Base-by-base conservation (phyloP, 2,888 invertebrate genomes). In the Ophion ventricosus region DNA sequence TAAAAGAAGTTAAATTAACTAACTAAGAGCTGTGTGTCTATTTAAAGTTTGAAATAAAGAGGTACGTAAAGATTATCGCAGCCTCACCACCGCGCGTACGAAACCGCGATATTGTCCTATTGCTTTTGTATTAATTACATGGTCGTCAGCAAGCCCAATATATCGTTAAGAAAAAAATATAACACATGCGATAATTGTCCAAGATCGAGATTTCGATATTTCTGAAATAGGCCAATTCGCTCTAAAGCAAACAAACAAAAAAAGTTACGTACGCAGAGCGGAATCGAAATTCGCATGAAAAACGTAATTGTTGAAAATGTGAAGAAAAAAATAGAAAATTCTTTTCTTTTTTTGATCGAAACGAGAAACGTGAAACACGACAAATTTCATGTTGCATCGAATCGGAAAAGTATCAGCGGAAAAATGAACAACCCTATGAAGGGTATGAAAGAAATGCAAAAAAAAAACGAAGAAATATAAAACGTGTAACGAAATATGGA, bases 401-500 rank as follows among this genome's bases (percentile, higher is more conserved):
- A 67, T 43, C 35, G 20, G 23, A 59, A 25, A 25, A 26, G 25
- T 29, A 40, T 35, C 8, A 43, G 57, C 7, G 40, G 26, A 49
- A 14, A 49, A 49, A 49, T 49, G 49, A 3, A 49, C 49, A 4
- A 17, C 49, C 49, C 74, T 54, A 26, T 23, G 23, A 35, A 59
- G 69, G 25, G 59, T 54, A 66, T 23, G 76, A 49, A 75, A 79
- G 67, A 83, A 80, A 81, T 74, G 35, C 11, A 77, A 82, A 61
- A 69, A 72, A 70, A 67, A 57, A 79, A 75, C 8, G 10, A 43
- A 11, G 14, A 11, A 17, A 14, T 2, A 49, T 4, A 76, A 75
- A 70, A 84, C 64, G 76, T 79, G 69, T 72, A 74, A 82, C 80
- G 67, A 89, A 87, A 85, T 87, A 88, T 89, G 89, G 87, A 89